Conservation (phyloP, 1,140 invertebrate species). For the Zophobas morio region DNA sequence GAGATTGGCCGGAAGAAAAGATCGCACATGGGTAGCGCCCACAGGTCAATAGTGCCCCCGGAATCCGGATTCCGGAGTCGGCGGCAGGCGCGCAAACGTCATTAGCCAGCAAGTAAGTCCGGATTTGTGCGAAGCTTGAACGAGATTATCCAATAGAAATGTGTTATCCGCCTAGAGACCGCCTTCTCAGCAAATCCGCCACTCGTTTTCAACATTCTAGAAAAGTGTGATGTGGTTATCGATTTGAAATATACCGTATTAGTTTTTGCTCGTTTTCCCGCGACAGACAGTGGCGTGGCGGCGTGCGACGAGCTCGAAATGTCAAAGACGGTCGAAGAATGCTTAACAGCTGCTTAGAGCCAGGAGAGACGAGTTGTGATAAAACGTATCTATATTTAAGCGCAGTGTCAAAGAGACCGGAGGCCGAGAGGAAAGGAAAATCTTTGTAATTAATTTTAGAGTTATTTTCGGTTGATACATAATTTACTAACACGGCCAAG, state of each 20-base stretch:
- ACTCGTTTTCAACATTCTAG: constrained; percentile 50
- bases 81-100: constrained; percentile 59
- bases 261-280: constrained; percentile 13
- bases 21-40: constrained; percentile 54
- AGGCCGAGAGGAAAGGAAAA: constrained; percentile 52
- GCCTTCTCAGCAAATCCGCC: constrained; percentile 55
- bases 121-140: constrained; percentile 59
- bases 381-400: constrained; percentile 60
- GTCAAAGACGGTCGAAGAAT: constrained; percentile 50
- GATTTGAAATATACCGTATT: constrained; percentile 24
- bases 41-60: constrained; percentile 56
- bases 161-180: constrained; percentile 59
- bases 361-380: constrained; percentile 51
- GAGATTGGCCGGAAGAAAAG: constrained; percentile 53
- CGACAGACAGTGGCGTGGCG: constrained; percentile 2
- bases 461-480: constrained; percentile 58
- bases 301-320: constrained; percentile 52
- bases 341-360: constrained; percentile 51
- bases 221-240: constrained; percentile 46
- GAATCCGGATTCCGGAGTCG: constrained; percentile 54
- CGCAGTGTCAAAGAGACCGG: constrained; percentile 55
- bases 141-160: constrained; percentile 63
- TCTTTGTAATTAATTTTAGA: constrained; percentile 58
- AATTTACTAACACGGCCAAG: constrained; percentile 56
- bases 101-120: constrained; percentile 59